phyloP scores from a whole-genome alignment of 2,113 vertebrate genomes.

The Mirza zaza region DNA sequence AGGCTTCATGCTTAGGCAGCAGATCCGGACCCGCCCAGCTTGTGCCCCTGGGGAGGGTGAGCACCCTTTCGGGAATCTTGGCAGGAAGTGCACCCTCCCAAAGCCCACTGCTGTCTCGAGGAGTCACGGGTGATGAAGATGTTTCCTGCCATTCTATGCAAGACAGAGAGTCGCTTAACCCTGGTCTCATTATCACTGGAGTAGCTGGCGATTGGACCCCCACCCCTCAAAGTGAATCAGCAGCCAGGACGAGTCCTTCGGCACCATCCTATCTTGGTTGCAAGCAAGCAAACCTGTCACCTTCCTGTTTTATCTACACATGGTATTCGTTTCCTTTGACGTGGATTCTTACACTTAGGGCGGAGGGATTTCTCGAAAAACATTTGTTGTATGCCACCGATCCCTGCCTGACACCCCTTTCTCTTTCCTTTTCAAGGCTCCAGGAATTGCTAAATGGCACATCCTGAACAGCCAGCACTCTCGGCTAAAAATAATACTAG shows the following conservation, averaged over 20 bases:
- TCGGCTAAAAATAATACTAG: conserved; percentile 78
- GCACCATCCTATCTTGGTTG: background rate
- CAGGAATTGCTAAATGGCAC: background rate
- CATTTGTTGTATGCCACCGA: conserved; percentile 26
- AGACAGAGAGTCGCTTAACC: conserved; percentile 71
- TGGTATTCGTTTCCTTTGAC: conserved; percentile 80
- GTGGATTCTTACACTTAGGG: conserved; percentile 55
- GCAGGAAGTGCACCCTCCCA: conserved; percentile 46
- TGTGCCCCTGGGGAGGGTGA: background rate
- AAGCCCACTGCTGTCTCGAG: background rate
- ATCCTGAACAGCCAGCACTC: conserved; percentile 56
- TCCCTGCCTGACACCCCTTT: conserved; percentile 62
- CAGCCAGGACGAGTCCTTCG: background rate
- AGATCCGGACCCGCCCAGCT: background rate
- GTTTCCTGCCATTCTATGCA: conserved; percentile 83
- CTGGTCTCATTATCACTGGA: conserved; percentile 50
- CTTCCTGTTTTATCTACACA: conserved; percentile 68
- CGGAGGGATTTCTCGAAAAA: conserved; percentile 71
- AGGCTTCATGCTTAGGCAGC: conserved; percentile 65
- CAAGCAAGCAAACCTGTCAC: conserved; percentile 65
- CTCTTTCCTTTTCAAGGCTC: conserved; percentile 68
- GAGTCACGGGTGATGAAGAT: conserved; percentile 65
- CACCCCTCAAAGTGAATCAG: background rate
- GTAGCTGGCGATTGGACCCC: background rate
- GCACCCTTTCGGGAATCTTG: conserved; percentile 61